Conservation (phyloP, 2,113 vertebrate species). For the Lagopus muta region DNA sequence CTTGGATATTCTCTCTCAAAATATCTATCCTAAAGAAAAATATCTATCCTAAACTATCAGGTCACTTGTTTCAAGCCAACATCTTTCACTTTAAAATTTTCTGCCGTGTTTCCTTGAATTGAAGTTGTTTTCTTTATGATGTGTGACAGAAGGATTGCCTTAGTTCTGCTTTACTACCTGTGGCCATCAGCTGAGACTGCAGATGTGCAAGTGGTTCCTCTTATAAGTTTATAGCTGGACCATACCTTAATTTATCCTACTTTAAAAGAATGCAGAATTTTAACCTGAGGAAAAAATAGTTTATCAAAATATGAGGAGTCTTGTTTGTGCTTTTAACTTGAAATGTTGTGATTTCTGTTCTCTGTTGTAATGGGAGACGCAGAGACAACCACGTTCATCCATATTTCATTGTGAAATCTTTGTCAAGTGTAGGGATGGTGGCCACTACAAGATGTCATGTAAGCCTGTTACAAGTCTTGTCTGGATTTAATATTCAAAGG, state of each 20-base stretch:
- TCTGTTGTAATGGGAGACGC: neutral
- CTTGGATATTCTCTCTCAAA: neutral
- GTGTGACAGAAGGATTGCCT: neutral
- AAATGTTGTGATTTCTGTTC: neutral
- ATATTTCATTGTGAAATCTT: neutral
- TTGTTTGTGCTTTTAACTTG: neutral
- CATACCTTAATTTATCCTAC: neutral
- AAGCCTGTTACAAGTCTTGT: neutral
- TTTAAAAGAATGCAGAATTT: neutral
- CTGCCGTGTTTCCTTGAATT: neutral
- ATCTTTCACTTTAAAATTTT: neutral
- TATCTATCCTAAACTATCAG: neutral
- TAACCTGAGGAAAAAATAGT: neutral
- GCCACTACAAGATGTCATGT: neutral
- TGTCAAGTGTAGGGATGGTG: neutral
- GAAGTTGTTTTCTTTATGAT: neutral
- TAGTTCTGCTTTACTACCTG: neutral
- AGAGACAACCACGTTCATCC: neutral
- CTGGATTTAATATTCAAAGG: neutral
- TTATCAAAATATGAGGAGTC: accelerated
- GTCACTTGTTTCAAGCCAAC: neutral
- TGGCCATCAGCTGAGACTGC: neutral
- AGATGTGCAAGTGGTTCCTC: neutral
- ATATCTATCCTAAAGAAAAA: neutral
- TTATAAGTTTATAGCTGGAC: neutral